Base-by-base conservation (phyloP, 2,888 invertebrate species). In the Teinopalpus imperialis region DNA sequence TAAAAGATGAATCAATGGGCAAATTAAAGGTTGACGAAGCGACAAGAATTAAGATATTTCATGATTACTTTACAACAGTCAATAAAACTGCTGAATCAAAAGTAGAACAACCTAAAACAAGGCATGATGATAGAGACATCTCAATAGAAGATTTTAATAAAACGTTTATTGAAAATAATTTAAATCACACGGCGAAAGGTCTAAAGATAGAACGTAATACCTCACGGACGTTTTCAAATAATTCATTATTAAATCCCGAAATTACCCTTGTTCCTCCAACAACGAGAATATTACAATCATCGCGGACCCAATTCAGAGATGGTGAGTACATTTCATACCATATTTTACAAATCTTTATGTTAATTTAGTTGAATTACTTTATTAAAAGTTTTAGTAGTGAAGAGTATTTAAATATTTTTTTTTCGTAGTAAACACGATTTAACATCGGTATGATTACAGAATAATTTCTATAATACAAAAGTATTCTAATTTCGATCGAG, bases 11-110 rank as follows among this genome's bases (percentile, higher is more conserved):
- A 50, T 69, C 78, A 1, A 80, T 79, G 74, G 85, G 74, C 20
- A 82, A 82, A 50, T 55, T 83, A 1, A 70, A 72, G 61, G 66
- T 85, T 26, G 83, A 87, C 18, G 85, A 87, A 18, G 71, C 54
- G 1, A 81, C 80, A 1, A 66, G 79, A 57, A 69, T 65, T 0
- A 85, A 81, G 58, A 73, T 87, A 54, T 82, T 77, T 44, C 66
- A 80, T 35, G 86, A 86, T 60, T 87, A 81, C 50, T 82, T 76
- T 7, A 76, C 78, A 43, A 87, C 87, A 1, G 71, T 83, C 1
- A 76, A 79, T 49, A 80, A 76, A 65, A 65, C 64, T 47, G 48
- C 12, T 14, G 29, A 39, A 27, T 7, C 23, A 0, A 40, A 45
- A 40, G 29, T 9, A 23, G 35, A n/a, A 7, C 16, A 16, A 29